These are phyloP conservation scores for Molossus molossus DNA, from an alignment of 2,797 vertebrate genomes.

Conservation along the genomic window DNA sequence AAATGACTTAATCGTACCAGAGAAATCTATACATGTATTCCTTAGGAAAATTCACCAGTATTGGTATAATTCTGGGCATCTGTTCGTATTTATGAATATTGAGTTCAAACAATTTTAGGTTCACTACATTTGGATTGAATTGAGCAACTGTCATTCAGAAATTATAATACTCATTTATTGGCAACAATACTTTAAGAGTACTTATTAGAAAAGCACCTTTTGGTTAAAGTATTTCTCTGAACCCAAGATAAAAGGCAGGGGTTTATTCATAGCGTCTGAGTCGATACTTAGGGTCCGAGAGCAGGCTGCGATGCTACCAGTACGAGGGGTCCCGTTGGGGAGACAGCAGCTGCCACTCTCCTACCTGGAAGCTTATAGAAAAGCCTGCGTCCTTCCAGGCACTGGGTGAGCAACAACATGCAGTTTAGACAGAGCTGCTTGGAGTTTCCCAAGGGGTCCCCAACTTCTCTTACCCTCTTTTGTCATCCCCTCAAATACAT, in stretches of 20 bases:
- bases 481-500: neutral
- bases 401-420: neutral
- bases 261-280: neutral
- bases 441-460: neutral
- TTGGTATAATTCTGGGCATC: neutral
- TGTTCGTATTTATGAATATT: neutral
- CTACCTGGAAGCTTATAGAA: neutral
- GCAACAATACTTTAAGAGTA: neutral
- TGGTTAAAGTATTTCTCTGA: slow-evolving; percentile 33
- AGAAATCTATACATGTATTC: neutral
- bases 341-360: neutral
- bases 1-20: neutral
- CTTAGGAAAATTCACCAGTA: neutral
- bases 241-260: neutral
- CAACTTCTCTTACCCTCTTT: neutral
- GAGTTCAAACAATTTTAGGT: neutral
- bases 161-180: slow-evolving; percentile 58
- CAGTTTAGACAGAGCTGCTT: neutral
- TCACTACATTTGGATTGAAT: slow-evolving; percentile 38
- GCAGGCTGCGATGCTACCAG: neutral
- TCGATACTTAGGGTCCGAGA: slow-evolving; percentile 10
- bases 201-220: slow-evolving; percentile 28
- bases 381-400: neutral
- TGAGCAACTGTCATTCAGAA: neutral
- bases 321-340: accelerated